A percentile compares a stretch with the other conserved stretches of the same genome.
Evolutionary conservation across 2,888 invertebrate genomes (phyloP).

Genomic region (Scaptomyza flava): DNA sequence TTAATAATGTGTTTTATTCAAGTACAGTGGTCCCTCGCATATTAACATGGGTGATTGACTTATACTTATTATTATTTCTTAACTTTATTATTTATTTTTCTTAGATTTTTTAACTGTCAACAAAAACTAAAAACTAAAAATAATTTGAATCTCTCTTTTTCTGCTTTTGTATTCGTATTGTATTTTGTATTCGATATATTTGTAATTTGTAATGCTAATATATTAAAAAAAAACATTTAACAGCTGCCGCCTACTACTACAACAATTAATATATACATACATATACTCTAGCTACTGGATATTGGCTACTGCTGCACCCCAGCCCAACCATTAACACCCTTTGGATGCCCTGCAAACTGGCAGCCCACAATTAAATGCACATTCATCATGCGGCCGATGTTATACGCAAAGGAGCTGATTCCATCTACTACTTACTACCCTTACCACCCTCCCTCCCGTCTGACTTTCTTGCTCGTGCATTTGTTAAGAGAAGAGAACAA

Average conservation of each 20-base stretch:
- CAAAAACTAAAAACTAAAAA: too few species aligned
- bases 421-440: background rate
- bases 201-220: conserved; percentile 50
- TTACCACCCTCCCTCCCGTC: background rate
- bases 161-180: background rate
- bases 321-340: background rate
- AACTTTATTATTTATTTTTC: too few species aligned
- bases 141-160: too few species aligned
- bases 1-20: too few species aligned
- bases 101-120: too few species aligned
- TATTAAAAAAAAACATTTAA: conserved; percentile 67
- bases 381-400: conserved; percentile 66
- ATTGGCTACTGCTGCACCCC: background rate
- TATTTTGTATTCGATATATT: conserved; percentile 10
- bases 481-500: conserved; percentile 35
- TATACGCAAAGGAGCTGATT: conserved; percentile 47
- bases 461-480: conserved; percentile 44
- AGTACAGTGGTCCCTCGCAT: background rate
- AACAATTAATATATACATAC: conserved; percentile 5
- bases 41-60: too few species aligned
- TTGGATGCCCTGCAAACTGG: conserved; percentile 22
- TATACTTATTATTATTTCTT: too few species aligned
- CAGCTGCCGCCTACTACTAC: conserved; percentile 41
- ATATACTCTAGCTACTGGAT: background rate
- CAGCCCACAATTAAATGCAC: conserved; percentile 69